Conservation (phyloP, 92 coral and sea anemone genomes). For the Desmophyllum pertusum region DNA sequence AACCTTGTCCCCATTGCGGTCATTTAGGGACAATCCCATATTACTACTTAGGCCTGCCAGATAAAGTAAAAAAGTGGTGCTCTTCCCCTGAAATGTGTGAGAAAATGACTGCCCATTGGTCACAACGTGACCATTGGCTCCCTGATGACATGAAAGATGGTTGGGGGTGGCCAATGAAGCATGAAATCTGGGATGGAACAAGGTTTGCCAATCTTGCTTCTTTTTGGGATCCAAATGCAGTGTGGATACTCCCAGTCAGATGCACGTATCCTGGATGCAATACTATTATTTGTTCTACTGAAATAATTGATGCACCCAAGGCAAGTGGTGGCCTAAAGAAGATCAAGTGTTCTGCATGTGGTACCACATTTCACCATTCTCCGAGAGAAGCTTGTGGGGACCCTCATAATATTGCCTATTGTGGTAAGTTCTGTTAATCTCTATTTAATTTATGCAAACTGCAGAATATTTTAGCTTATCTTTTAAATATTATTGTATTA, state of each 20-base stretch:
- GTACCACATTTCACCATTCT: conserved; percentile 61
- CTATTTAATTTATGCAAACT: conserved; percentile 8
- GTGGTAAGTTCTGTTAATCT: conserved; percentile 49
- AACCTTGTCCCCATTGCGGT: conserved; percentile 69
- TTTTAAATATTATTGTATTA: no score
- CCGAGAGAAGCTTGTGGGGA: conserved; percentile 65
- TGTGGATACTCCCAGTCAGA: conserved; percentile 77
- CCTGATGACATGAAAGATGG: conserved; percentile 58
- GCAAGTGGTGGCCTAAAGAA: conserved; percentile 59
- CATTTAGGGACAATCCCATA: conserved; percentile 61
- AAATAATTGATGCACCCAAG: conserved; percentile 51
- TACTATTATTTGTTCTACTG: conserved; percentile 53
- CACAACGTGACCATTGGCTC: conserved; percentile 75
- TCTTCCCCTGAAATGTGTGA: conserved; percentile 65
- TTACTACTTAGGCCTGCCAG: conserved; percentile 72
- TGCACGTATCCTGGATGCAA: conserved; percentile 63
- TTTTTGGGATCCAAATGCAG: conserved; percentile 71
- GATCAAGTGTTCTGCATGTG: conserved; percentile 60
- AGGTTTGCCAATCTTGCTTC: conserved; percentile 72
- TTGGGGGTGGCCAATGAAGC: conserved; percentile 51
- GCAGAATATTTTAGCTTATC: no score
- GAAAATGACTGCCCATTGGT: conserved; percentile 76
- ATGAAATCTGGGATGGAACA: conserved; percentile 82
- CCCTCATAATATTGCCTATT: conserved; percentile 74
- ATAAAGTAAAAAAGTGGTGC: conserved; percentile 68